Base-by-base conservation (phyloP, 2,888 invertebrate species). In the Hetaerina titia region DNA sequence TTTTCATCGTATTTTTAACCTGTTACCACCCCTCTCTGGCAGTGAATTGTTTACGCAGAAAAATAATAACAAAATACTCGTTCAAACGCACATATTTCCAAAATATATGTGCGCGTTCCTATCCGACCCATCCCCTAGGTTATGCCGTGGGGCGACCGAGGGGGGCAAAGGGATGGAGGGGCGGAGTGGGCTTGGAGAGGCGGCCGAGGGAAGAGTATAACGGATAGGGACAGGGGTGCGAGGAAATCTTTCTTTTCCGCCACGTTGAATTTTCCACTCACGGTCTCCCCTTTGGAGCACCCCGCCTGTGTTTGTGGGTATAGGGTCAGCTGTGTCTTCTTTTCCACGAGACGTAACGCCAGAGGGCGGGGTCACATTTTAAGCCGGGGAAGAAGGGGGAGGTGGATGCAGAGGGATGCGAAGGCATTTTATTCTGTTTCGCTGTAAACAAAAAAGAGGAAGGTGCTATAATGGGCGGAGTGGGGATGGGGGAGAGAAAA, bases 361-460 rank as follows among this genome's bases (percentile, higher is more conserved):
- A 31, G 63, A 45, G 90, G 90, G 64, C 92, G 63, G 90, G 90
- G 90, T 92, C 92, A 56, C 92, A 92, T 69, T 92, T 92, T 92
- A 74, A 92, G 57, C 13, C 81, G 8, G n/a, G 11, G 81, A n/a
- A 81, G 4, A 11, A 31, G 81, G 31, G 25, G 31, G 81, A 31
- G 8, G n/a, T n/a, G n/a, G 69, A 69, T 45, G 45, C 45, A 45
- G 45, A 4, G 45, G 45, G 45, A 45, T 45, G 69, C 0, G 69
- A 31, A 25, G 81, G 11, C 81, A 81, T 81, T 81, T 81, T 81
- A 31, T 81, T 31, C 81, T 15, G 81, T 81, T 81, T 81, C 15
- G 25, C 81, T 81, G 81, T 81, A 81, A 81, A 81, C 81, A 81
- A 81, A 81, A 74, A 81, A 81, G 45, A 45, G 45, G 81, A 31